Evolutionary conservation across 2,888 invertebrate species (phyloP).

Genomic region (Drosophila sordidapex): DNA sequence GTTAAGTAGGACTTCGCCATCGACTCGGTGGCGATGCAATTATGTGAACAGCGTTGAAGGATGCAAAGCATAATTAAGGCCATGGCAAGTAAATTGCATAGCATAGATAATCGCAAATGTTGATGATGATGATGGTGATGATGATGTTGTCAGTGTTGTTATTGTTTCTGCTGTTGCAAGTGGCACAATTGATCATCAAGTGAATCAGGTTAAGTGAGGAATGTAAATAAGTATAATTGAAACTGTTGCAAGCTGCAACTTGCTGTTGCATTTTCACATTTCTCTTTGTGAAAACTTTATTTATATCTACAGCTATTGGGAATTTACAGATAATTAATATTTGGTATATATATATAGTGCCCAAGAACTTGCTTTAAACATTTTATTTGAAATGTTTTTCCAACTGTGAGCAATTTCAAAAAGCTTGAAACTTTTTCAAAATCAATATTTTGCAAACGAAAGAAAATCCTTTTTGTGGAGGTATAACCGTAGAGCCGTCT

Average conservation of each 20-base stretch:
- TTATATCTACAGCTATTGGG: neutral
- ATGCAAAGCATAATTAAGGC: slow-evolving; percentile 74
- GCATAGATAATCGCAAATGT: slow-evolving; percentile 42
- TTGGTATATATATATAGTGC: neutral
- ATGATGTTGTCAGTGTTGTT: slow-evolving; percentile 5
- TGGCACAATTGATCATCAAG: slow-evolving; percentile 15
- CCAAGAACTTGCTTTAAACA: no score
- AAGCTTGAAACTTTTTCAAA: no score
- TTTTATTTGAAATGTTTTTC: no score
- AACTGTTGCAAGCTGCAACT: neutral
- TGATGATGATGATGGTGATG: slow-evolving; percentile 16
- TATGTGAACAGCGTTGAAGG: slow-evolving; percentile 69
- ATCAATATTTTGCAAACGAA: no score
- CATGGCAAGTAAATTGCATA: slow-evolving; percentile 40
- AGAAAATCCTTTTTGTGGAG: no score
- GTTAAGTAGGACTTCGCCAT: neutral
- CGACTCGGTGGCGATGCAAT: slow-evolving; percentile 59
- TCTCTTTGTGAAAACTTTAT: neutral
- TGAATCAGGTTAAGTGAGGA: slow-evolving; percentile 10
- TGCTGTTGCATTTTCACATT: neutral
- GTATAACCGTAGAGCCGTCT: neutral
- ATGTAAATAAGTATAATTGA: neutral
- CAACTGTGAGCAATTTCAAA: no score
- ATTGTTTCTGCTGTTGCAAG: slow-evolving; percentile 16
- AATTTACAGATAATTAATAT: neutral